A percentile compares a stretch with the other conserved stretches of the same genome.
These are phyloP conservation scores for Elgonia sp. DNA, from an alignment of 2,888 invertebrate genomes.

Conservation along the genomic window DNA sequence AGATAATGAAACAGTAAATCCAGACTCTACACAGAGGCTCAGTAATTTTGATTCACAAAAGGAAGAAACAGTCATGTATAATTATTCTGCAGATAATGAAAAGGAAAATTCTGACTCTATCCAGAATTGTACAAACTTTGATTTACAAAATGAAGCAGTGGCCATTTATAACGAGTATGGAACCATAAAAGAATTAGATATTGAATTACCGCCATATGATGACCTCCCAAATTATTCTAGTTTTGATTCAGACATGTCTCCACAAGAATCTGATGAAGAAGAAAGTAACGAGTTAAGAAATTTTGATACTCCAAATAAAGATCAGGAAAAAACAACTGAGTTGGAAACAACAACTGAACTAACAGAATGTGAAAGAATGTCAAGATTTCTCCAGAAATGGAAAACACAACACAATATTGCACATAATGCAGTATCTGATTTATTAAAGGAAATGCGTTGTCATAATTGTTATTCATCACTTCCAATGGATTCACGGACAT, in stretches of 20 bases:
- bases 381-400: constrained; percentile 3
- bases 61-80: too few species aligned
- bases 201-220: neutral
- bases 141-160: neutral
- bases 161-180: neutral
- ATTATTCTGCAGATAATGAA: neutral
- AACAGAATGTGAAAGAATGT: constrained; percentile 9
- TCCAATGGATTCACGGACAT: too few species aligned
- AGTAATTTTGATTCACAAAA: too few species aligned
- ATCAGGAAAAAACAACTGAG: neutral
- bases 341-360: too few species aligned
- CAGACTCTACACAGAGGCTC: too few species aligned
- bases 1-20: too few species aligned
- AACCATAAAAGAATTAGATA: neutral
- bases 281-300: neutral
- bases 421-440: constrained; percentile 30
- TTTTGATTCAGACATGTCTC: constrained; percentile 25
- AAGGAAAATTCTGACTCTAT: neutral
- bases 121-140: neutral
- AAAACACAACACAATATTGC: constrained; percentile 22
- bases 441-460: constrained; percentile 47
- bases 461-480: too few species aligned
- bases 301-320: neutral
- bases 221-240: neutral
- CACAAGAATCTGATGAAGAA: constrained; percentile 24